phyloP scores from a whole-genome alignment of 2,888 invertebrate species.

The Xanthia icteritia region DNA sequence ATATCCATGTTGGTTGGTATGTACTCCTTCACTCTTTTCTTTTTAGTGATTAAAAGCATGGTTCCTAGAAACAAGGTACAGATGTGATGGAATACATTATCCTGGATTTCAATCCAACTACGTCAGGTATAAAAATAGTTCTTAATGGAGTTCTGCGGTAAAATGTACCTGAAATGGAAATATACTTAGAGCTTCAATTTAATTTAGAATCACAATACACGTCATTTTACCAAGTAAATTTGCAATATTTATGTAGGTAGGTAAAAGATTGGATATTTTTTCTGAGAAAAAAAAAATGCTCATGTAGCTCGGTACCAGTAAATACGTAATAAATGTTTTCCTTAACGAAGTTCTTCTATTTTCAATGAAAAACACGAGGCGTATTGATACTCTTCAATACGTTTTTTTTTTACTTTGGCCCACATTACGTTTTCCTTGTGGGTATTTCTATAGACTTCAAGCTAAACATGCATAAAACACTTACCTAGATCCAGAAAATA shows the following conservation, averaged over 20 bases:
- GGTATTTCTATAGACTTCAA: neutral
- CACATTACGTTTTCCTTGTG: neutral
- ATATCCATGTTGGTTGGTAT: neutral
- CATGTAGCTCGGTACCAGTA: slow-evolving; percentile 4
- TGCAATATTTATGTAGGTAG: slow-evolving; percentile 21
- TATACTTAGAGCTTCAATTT: slow-evolving; percentile 13
- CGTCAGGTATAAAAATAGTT: slow-evolving; percentile 28
- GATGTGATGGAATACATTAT: slow-evolving; percentile 1
- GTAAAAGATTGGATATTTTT: slow-evolving; percentile 4
- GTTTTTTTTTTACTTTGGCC: slow-evolving; percentile 5
- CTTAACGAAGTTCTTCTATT: slow-evolving; percentile 2
- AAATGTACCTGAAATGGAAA: slow-evolving; percentile 29
- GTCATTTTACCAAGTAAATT: slow-evolving; percentile 10
- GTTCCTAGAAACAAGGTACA: neutral
- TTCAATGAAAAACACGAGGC: slow-evolving; percentile 4
- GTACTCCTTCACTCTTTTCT: neutral
- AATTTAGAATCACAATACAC: slow-evolving; percentile 22
- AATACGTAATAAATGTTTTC: slow-evolving; percentile 11
- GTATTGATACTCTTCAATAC: neutral
- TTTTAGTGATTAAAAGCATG: neutral
- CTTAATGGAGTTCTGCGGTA: slow-evolving; percentile 4
- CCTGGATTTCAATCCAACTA: slow-evolving; percentile 21
- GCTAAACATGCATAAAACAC: neutral
- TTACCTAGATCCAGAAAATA: neutral
- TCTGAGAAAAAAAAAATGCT: slow-evolving; percentile 10